phyloP scores from a whole-genome alignment of 2,888 invertebrate species.

The Eumacrocentrus americanus region DNA sequence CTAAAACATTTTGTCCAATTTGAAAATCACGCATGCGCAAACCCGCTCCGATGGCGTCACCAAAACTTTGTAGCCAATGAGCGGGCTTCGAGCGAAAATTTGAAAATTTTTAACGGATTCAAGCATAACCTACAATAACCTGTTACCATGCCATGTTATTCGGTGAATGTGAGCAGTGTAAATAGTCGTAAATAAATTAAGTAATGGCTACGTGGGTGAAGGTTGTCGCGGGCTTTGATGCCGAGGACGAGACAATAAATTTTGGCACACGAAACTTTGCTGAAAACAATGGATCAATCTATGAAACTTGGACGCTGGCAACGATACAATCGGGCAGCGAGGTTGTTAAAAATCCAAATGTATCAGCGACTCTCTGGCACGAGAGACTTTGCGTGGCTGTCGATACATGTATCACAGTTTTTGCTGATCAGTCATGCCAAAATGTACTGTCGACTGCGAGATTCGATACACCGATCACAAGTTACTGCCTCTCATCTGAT shows the following conservation, averaged over 20 bases:
- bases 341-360: constrained; percentile 37
- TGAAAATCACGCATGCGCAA: neutral
- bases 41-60: too few species aligned
- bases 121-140: neutral
- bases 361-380: constrained; percentile 44
- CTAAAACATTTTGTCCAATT: too few species aligned
- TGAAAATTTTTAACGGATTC: neutral
- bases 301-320: constrained; percentile 64
- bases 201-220: constrained; percentile 56
- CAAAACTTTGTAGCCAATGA: too few species aligned
- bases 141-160: neutral
- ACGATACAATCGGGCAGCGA: constrained; percentile 50
- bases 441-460: constrained; percentile 45
- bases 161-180: too few species aligned
- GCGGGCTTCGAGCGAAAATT: too few species aligned
- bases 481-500: constrained; percentile 48
- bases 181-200: neutral
- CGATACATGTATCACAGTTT: constrained; percentile 55
- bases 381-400: constrained; percentile 50
- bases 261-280: constrained; percentile 63
- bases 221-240: constrained; percentile 61
- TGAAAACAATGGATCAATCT: constrained; percentile 60
- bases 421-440: constrained; percentile 50
- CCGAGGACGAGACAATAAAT: constrained; percentile 64
- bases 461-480: constrained; percentile 49